Conservation (phyloP, 2,888 invertebrate genomes). For the Macrophya annulata region DNA sequence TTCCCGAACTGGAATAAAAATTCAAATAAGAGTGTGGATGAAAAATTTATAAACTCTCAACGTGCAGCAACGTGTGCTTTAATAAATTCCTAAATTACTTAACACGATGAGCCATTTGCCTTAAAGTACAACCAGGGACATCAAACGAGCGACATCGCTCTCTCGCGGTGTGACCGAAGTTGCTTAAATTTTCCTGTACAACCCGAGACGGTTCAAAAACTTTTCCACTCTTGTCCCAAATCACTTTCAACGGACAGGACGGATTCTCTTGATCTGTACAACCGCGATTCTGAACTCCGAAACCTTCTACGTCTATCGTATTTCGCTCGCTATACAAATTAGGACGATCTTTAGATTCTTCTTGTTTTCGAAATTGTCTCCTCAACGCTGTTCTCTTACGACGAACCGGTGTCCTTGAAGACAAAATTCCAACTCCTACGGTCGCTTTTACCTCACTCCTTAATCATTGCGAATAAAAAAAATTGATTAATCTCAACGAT, state of each 20-base stretch:
- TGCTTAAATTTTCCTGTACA: conserved; percentile 21
- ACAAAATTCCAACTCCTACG: conserved; percentile 61
- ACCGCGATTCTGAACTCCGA: conserved; percentile 13
- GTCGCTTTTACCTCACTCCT: conserved; percentile 45
- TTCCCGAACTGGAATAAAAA: conserved; percentile 24
- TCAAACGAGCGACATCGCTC: conserved; percentile 68
- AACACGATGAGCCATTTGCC: conserved; percentile 69
- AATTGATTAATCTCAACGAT: background rate
- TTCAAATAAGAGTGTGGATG: background rate
- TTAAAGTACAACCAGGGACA: conserved; percentile 59
- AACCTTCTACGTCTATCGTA: background rate
- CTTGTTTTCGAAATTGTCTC: conserved; percentile 59
- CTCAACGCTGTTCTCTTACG: conserved; percentile 62
- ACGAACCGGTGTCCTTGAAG: conserved; percentile 61
- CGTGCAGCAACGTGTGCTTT: background rate
- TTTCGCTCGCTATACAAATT: conserved; percentile 3
- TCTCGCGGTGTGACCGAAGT: conserved; percentile 47
- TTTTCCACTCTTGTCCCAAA: background rate
- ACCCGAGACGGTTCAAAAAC: background rate
- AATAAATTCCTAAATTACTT: conserved; percentile 61
- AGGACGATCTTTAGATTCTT: conserved; percentile 54
- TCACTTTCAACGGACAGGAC: background rate
- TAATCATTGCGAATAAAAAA: background rate
- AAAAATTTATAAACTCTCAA: background rate
- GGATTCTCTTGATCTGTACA: conserved; percentile 20